A percentile compares a stretch with the other conserved stretches of the same genome.
These are phyloP conservation scores for Aphis craccivora DNA, from an alignment of 1,140 invertebrate genomes.

Conservation along the genomic window DNA sequence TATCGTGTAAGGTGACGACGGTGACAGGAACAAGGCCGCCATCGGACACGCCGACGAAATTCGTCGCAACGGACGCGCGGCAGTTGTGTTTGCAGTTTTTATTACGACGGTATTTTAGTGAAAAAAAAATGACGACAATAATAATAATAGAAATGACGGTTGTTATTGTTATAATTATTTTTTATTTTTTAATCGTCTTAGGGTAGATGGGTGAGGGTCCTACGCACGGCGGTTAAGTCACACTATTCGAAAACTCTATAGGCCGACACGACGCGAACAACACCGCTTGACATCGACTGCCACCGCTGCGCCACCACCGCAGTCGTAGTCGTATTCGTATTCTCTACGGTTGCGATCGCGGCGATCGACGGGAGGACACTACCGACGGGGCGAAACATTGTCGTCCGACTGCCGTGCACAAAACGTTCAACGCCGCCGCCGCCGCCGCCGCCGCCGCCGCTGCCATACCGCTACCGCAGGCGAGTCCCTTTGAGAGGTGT, in stretches of 20 bases:
- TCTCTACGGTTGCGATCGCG: background rate
- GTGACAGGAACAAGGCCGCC: slow-evolving; percentile 24
- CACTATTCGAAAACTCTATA: background rate
- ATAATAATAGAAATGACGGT: background rate
- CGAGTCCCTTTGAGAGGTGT: background rate
- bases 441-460: background rate
- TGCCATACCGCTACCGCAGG: background rate
- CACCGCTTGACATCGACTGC: background rate
- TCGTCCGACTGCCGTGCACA: slow-evolving; percentile 36
- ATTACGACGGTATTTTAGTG: too few species aligned
- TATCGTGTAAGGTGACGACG: background rate
- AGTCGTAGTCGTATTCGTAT: background rate
- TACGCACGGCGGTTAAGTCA: background rate
- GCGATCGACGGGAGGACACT: background rate
- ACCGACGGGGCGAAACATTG: slow-evolving; percentile 16
- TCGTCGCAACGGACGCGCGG: background rate
- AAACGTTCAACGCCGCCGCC: background rate
- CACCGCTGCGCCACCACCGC: background rate
- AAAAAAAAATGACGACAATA: too few species aligned
- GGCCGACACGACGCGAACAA: background rate
- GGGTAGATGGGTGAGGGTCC: background rate
- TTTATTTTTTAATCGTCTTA: background rate
- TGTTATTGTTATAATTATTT: background rate
- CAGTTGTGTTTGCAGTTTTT: background rate
- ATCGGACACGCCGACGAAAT: background rate